Evolutionary conservation across 2,113 vertebrate species (phyloP), one percentile per base, ranked within the genome.

Genomic region (Pelecanus crispus): DNA sequence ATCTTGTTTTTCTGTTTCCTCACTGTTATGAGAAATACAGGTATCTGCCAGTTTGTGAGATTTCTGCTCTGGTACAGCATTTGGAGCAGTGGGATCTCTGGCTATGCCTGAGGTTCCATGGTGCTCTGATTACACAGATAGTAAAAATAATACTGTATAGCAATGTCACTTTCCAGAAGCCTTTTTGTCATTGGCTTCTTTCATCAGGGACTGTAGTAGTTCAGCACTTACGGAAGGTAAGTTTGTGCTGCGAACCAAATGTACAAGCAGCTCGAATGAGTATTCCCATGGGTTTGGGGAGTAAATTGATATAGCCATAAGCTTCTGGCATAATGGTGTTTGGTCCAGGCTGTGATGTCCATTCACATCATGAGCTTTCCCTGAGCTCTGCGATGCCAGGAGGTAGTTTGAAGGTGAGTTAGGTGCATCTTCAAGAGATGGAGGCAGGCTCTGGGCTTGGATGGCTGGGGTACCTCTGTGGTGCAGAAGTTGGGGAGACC

Each of bases 71-170:
- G 90, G 66, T 67, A 66, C 79, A 73, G 65, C 63, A 36, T 71
- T 81, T 62, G 86, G 90, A 97, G 88, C 92, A 73, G 72, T 74
- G 90, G 82, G 92, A 94, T 96, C 83, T 92, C 90, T 92, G 90
- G 74, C 90, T 94, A 2, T 13, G 85, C 92, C 85, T 55, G 71
- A 74, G 93, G 86, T 82, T 93, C 42, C 3, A 0, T 25, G 53
- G 79, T 90, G 82, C 79, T 95, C 90, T 73, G 67, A 74, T 96
- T 83, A 58, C 50, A 81, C 1, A 87, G 93, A 53, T 16, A 73
- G 9, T 66, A 86, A 93, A 70, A 95, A 90, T 80, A 91, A 93
- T 74, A 79, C 91, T 19, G 28, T 81, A 62, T 72, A 53, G 42
- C 56, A 94, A 47, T 85, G 88, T 82, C 77, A 75, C 62, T 97